Evolutionary conservation across 2,113 vertebrate species (phyloP).

Genomic region (Protobothrops flavoviridis): DNA sequence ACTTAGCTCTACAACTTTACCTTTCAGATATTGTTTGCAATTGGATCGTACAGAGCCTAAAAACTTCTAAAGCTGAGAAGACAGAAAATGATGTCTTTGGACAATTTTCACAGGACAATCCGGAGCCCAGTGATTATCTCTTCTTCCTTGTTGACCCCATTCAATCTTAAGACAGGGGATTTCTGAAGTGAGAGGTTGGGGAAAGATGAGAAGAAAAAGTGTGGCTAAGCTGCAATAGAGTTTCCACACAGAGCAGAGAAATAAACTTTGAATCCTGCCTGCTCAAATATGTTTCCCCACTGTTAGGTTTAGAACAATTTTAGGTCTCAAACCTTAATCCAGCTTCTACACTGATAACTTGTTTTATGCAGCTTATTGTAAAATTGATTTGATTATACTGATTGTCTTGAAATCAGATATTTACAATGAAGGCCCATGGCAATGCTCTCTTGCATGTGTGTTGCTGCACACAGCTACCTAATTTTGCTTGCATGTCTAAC

Average conservation of each 20-base stretch:
- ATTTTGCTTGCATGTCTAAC: background rate
- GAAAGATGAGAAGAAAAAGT: background rate
- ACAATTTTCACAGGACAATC: constrained; percentile 45
- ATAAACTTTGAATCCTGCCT: background rate
- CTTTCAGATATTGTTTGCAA: background rate
- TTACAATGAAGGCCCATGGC: background rate
- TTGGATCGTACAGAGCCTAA: constrained; percentile 9
- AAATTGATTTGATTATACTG: background rate
- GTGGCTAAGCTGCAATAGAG: background rate
- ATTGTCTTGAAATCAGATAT: background rate
- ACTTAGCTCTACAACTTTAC: background rate
- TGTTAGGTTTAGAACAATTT: background rate
- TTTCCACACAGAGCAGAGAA: background rate
- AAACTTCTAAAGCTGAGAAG: constrained; percentile 34
- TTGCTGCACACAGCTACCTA: background rate
- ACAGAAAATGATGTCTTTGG: constrained; percentile 64
- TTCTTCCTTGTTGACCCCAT: background rate
- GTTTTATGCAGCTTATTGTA: background rate
- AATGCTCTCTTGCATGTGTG: background rate
- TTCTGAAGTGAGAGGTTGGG: background rate
- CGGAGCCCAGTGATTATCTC: constrained; percentile 66
- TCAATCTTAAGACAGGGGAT: background rate
- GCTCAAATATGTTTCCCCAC: background rate
- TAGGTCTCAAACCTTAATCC: background rate
- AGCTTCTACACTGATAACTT: background rate